Conservation (phyloP, 2,113 vertebrate genomes). For the Sturnira hondurensis region DNA sequence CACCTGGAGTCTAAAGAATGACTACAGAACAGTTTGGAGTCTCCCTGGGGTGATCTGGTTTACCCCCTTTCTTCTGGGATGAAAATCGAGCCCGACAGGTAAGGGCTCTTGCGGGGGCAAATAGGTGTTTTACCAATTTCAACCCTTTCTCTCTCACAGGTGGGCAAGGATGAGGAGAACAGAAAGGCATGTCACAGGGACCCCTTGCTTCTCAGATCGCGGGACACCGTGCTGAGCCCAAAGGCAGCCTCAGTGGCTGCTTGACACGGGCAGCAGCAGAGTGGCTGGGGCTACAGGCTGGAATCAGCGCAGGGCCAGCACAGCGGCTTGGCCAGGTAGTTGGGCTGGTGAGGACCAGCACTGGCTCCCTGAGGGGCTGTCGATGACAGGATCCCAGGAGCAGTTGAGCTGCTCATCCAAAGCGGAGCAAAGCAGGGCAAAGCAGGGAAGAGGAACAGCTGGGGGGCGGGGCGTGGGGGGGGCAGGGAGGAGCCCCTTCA, state of each 20-base stretch:
- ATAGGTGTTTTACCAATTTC: background rate
- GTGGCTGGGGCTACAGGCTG: rapidly evolving
- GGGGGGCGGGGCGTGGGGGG: too few relatives aligned
- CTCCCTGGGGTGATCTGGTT: background rate
- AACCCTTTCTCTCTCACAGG: background rate
- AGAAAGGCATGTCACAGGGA: background rate
- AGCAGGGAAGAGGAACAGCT: background rate
- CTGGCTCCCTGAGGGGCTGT: too few relatives aligned
- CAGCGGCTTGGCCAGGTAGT: rapidly evolving
- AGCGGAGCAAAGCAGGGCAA: background rate
- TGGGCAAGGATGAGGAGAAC: background rate
- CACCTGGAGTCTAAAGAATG: background rate
- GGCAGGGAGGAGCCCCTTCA: background rate
- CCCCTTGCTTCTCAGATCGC: background rate
- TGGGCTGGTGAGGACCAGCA: background rate
- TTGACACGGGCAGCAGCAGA: background rate
- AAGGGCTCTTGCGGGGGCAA: background rate
- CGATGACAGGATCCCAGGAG: background rate
- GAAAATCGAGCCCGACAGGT: background rate
- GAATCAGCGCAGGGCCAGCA: rapidly evolving
- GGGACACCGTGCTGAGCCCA: background rate
- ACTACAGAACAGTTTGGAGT: background rate
- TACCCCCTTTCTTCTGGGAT: background rate
- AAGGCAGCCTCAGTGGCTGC: background rate
- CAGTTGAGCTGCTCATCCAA: background rate